Evolutionary conservation across 1,140 invertebrate genomes (phyloP).

Genomic region (Conus betulinus): DNA sequence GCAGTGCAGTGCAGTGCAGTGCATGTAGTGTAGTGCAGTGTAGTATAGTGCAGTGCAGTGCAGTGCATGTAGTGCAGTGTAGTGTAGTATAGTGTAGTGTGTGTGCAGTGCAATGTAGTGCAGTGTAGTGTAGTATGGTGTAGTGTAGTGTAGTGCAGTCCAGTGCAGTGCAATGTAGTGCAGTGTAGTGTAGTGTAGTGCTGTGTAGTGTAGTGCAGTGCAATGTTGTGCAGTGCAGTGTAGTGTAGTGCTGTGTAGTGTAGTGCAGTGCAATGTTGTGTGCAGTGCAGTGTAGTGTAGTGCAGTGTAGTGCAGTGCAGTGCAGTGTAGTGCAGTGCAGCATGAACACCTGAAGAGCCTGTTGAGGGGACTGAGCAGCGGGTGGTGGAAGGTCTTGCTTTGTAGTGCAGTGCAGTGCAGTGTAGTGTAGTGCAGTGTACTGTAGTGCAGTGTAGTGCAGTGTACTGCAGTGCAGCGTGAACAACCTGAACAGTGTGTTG

Average conservation of each 20-base stretch:
- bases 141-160: not conserved
- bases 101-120: no score
- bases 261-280: constrained; percentile 32
- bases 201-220: constrained; percentile 38
- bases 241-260: constrained; percentile 33
- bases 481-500: no score
- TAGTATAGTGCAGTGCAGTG: no score
- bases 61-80: no score
- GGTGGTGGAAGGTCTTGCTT: constrained; percentile 76
- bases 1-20: constrained; percentile 34
- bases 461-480: no score
- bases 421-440: no score
- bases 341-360: constrained; percentile 71
- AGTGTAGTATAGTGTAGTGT: no score
- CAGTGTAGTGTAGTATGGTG: no score
- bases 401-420: constrained; percentile 31
- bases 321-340: constrained; percentile 34
- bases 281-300: constrained; percentile 35
- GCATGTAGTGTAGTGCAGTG: constrained; percentile 23
- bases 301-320: constrained; percentile 35
- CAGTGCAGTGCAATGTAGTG: constrained; percentile 29
- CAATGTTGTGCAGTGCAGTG: constrained; percentile 33
- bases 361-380: constrained; percentile 73
- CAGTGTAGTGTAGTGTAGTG: no score
- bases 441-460: no score